phyloP scores from a whole-genome alignment of 2,888 invertebrate genomes.

The Ellobium chinense region DNA sequence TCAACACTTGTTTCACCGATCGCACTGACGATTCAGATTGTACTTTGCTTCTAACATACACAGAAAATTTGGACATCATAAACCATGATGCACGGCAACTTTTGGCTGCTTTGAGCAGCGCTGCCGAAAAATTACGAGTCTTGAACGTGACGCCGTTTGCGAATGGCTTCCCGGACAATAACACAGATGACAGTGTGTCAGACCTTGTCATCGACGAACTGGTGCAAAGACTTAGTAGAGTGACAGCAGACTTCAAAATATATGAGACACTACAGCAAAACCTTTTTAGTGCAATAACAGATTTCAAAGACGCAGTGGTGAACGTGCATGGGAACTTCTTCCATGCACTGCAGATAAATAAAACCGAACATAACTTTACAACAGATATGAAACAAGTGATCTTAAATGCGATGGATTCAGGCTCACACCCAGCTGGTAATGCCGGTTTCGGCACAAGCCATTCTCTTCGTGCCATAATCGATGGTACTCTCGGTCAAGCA shows the following conservation, averaged over 20 bases:
- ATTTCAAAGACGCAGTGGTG: slow-evolving; percentile 5
- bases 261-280: not conserved
- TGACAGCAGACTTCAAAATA: slow-evolving; percentile 6
- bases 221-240: slow-evolving; percentile 4
- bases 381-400: no score
- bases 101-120: not conserved
- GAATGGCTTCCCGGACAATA: not conserved
- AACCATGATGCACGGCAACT: not conserved
- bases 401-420: no score
- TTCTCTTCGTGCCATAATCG: no score
- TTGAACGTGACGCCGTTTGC: no score
- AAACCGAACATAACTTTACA: no score
- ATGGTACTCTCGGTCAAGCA: no score
- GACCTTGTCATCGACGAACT: not conserved
- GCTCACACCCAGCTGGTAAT: no score
- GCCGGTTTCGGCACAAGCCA: no score
- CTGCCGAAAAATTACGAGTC: no score
- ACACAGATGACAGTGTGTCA: not conserved
- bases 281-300: not conserved
- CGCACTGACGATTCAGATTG: not conserved
- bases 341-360: not conserved
- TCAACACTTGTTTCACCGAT: slow-evolving; percentile 15
- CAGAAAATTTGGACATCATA: not conserved
- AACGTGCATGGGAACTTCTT: not conserved
- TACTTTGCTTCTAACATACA: not conserved